Evolutionary conservation across 1,140 invertebrate species (phyloP), one percentile per base, ranked within the genome.

Genomic region (Scaptomyza pallida): DNA sequence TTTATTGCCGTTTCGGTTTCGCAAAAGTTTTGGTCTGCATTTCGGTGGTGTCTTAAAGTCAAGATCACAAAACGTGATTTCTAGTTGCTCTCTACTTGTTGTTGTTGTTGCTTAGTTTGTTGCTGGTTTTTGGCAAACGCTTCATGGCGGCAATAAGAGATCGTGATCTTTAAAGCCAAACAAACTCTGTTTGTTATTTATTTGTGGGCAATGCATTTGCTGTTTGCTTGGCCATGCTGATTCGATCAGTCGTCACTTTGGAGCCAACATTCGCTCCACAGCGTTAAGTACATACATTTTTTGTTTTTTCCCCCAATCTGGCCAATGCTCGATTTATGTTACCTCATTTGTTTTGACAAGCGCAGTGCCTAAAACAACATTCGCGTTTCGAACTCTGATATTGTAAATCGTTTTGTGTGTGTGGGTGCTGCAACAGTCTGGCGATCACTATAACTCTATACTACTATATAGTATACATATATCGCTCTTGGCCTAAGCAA

Each of bases 1-100:
- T 71, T 45, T 68, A 57, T 73, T 60, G 63, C 59, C 52, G 57
- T 64, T 71, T 85, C 40, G 61, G 70, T 78, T 62, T 56, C 33
- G n/a, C 30, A 51, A 12, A 51, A 30, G 47, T 30, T 45, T 55
- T 33, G 45, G 21, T 64, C 57, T 62, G 63, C 59, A 59, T 62
- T 77, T 74, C 37, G 50, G 75, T 75, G 50, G 75, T 75, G 69
- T 81, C 81, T 9, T 81, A 86, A 86, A 86, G 81, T 86, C 81
- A 86, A 86, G 81, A 86, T 88, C 81, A 86, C 78, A 86, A 86
- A n/a, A 77, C 81, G 81, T 86, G 81, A 86, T 86, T 86, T 86
- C 69, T 71, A 68, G 60, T 80, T 80, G 61, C 50, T 72, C 43
- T n/a, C n/a, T n/a, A n/a, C n/a, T 71, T 72, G 62, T 30, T 55